phyloP scores from a whole-genome alignment of 1,140 invertebrate species.

The Onthophagus taurus region DNA sequence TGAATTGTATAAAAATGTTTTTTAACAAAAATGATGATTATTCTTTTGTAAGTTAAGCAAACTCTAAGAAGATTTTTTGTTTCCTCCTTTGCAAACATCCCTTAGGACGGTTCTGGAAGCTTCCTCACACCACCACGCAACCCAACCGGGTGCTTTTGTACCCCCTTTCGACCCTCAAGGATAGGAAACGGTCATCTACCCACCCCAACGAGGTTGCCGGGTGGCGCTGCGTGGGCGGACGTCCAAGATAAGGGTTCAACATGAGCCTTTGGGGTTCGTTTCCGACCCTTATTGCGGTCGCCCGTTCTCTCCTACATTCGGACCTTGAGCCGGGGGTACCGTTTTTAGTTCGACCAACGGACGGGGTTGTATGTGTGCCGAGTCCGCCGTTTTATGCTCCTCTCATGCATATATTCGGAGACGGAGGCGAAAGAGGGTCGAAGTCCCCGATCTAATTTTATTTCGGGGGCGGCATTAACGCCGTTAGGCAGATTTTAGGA shows the following conservation, averaged over 20 bases:
- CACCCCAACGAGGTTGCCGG: slow-evolving; percentile 19
- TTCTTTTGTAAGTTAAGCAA: background rate
- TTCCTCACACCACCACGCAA: too few relatives aligned
- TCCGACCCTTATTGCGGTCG: slow-evolving; percentile 24
- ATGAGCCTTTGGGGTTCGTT: slow-evolving; percentile 19
- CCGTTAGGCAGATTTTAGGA: too few relatives aligned
- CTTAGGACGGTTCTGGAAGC: too few relatives aligned
- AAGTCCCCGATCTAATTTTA: too few relatives aligned
- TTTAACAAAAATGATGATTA: too few relatives aligned
- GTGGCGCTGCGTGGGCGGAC: slow-evolving; percentile 24
- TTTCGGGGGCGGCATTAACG: too few relatives aligned
- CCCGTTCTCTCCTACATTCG: slow-evolving; percentile 18
- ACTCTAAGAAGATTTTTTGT: too few relatives aligned
- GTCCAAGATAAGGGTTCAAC: slow-evolving; percentile 28
- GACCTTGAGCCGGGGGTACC: slow-evolving; percentile 10
- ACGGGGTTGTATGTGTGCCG: slow-evolving; percentile 9
- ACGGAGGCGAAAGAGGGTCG: too few relatives aligned
- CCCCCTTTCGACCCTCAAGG: slow-evolving; percentile 25
- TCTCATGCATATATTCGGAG: too few relatives aligned
- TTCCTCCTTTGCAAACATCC: too few relatives aligned
- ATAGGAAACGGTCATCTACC: slow-evolving; percentile 30
- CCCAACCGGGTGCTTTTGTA: too few relatives aligned
- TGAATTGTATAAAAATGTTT: too few relatives aligned
- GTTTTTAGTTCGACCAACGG: slow-evolving; percentile 12
- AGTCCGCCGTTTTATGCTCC: slow-evolving; percentile 9